Evolutionary conservation across 1,140 invertebrate species (phyloP).

Genomic region (Macrobrachium nipponense): DNA sequence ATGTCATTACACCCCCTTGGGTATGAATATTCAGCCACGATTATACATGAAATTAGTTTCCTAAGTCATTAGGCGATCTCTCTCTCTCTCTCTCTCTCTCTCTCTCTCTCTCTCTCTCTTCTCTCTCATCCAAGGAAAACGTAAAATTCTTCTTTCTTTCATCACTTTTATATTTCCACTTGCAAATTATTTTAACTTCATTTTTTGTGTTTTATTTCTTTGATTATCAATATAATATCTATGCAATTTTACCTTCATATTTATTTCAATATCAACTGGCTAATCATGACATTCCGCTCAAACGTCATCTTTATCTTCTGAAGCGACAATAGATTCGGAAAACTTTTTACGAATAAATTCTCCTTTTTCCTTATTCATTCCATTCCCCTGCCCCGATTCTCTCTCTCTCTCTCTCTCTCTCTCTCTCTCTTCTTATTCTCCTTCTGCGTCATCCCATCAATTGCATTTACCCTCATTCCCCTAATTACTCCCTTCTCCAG

Average conservation of each 20-base stretch:
- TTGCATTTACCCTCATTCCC: not conserved
- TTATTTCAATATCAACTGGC: too few relatives aligned
- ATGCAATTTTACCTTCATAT: too few relatives aligned
- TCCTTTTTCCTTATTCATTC: not conserved
- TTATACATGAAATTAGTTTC: not conserved
- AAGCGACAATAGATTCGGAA: too few relatives aligned
- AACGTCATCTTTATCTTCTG: too few relatives aligned
- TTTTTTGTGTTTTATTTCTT: not conserved
- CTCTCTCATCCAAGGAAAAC: not conserved
- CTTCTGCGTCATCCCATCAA: not conserved
- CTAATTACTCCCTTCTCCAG: not conserved
- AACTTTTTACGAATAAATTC: not conserved
- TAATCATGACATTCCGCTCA: too few relatives aligned
- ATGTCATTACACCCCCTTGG: too few relatives aligned
- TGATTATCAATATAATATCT: not conserved
- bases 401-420: not conserved
- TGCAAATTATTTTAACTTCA: not conserved
- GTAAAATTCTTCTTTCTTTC: too few relatives aligned
- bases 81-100: constrained; percentile 5
- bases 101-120: not conserved
- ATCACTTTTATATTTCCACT: not conserved
- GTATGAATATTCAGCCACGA: too few relatives aligned
- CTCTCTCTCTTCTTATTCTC: not conserved
- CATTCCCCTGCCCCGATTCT: not conserved
- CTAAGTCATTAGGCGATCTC: not conserved